phyloP scores from a whole-genome alignment of 2,797 vertebrate species.

The Peromyscus nudipes region DNA sequence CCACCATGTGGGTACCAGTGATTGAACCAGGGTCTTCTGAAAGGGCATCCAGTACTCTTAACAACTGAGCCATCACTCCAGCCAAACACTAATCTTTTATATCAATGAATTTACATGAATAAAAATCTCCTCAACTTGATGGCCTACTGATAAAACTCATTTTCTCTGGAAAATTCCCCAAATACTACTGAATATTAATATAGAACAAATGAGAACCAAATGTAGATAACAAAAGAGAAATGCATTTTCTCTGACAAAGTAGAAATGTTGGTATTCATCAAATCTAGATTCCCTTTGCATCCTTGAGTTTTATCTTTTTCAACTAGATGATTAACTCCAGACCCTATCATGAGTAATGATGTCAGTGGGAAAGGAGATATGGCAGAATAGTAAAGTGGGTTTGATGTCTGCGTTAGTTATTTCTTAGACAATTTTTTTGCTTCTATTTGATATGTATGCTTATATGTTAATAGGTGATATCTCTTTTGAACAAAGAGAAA shows the following conservation, averaged over 20 bases:
- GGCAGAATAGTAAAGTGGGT: background rate
- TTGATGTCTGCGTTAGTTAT: background rate
- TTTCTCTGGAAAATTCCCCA: background rate
- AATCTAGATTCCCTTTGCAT: background rate
- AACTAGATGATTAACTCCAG: constrained; percentile 34
- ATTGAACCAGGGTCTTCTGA: background rate
- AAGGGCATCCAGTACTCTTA: background rate
- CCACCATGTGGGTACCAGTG: background rate
- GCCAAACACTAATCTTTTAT: background rate
- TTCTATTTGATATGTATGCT: constrained; percentile 27
- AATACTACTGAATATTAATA: constrained; percentile 2
- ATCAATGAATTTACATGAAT: background rate
- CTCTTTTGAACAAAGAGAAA: constrained; percentile 49
- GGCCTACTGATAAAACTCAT: background rate
- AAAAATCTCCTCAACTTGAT: background rate
- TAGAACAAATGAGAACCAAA: constrained; percentile 7
- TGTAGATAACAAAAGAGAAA: constrained; percentile 27
- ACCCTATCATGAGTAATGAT: background rate
- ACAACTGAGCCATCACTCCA: background rate
- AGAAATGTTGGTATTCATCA: background rate
- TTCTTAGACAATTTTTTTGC: background rate
- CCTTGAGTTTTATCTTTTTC: background rate
- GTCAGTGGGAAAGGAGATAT: background rate
- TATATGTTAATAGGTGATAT: background rate
- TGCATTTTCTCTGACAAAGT: background rate